Base-by-base conservation (phyloP, 64 coral and sea anemone species). In the Pocillopora verrucosa region DNA sequence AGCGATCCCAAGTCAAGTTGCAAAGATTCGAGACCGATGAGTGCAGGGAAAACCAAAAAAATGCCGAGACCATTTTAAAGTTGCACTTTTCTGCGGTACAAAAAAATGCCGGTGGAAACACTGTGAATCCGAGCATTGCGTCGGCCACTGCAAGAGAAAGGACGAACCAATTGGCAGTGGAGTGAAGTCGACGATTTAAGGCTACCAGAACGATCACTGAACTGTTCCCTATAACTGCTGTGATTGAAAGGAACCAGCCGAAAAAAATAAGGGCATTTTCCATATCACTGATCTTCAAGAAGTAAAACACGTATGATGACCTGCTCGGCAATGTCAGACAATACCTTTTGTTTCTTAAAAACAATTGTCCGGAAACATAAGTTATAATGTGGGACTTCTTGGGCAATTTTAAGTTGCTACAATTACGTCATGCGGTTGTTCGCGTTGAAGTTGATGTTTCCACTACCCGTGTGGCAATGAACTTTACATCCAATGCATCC, bases 21-120 rank as follows among this genome's bases (percentile, higher is more conserved):
- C 83, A 86, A 11, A 86, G 83, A 86, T 86, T 86, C 37, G 61
- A 11, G 19, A 86, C 67, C 13, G 83, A 86, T 0, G 83, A 86
- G 72, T 73, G 45, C 10, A 73, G 63, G 65, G 73, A 73, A 10
- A 86, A 68, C 26, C 83, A 76, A 37, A 41, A 76, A 13, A 38
- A 36, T 38, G 74, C 74, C 7, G 15, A 45, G 13, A 45, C 5
- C 36, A 76, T 45, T 1, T 3, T 76, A 6, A 45, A 16, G 74
- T 76, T 76, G 9, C 74, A 76, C 34, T 13, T 17, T 16, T 20
- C 22, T 67, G 41, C 41, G 41, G 41, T 30, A 10, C 67, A 70
- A 70, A 70, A 70, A 30, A 30, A 70, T 11, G 20, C 25, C 0
- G 67, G 25, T 9, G 67, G 67, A 24, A 70, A 70, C 10, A 60